These are phyloP conservation scores for Xiphophorus birchmanni DNA, from an alignment of 2,797 vertebrate species.

Conservation along the genomic window DNA sequence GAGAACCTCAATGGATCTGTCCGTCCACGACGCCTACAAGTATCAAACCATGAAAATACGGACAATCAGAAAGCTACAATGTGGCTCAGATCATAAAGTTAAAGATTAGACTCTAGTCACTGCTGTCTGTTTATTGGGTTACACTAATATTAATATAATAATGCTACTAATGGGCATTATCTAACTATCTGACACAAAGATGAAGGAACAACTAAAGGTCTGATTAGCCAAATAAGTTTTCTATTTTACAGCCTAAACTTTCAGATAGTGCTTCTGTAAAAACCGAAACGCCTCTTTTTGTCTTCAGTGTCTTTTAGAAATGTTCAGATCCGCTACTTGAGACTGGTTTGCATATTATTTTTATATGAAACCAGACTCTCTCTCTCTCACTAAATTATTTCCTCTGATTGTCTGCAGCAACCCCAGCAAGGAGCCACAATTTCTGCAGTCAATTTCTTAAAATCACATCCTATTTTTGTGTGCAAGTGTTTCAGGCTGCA, in stretches of 20 bases:
- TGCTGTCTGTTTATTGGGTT: neutral
- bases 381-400: neutral
- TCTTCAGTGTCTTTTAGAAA: neutral
- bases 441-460: neutral
- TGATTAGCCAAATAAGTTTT: too few species aligned
- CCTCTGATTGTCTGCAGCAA: neutral
- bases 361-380: neutral
- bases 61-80: neutral
- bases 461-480: neutral
- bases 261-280: neutral
- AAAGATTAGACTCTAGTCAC: neutral
- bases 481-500: neutral
- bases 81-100: neutral
- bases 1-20: conserved; percentile 52
- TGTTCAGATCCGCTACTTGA: neutral
- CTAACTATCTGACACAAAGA: neutral
- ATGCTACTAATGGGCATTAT: neutral
- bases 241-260: neutral
- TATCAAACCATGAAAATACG: neutral
- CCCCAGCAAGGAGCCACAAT: neutral
- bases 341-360: neutral
- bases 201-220: neutral
- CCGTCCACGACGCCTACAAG: conserved; percentile 46
- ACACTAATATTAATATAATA: neutral
- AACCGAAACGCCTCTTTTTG: neutral